phyloP scores from a whole-genome alignment of 2,797 vertebrate genomes.

The Buphagus erythrorhynchus region DNA sequence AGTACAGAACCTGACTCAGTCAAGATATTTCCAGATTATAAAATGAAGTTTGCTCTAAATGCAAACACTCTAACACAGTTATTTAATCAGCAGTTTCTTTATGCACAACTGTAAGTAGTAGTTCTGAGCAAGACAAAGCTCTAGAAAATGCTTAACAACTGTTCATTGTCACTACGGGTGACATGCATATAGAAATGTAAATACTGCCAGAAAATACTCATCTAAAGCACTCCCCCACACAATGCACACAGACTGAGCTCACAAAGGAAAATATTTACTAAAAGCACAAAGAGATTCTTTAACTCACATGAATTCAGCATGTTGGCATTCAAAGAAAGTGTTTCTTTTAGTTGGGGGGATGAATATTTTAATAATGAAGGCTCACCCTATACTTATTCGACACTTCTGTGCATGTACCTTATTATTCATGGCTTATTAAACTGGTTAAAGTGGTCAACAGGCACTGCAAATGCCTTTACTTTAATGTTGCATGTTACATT shows the following conservation, averaged over 20 bases:
- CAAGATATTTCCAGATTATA: neutral
- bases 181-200: neutral
- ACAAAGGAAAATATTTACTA: neutral
- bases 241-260: neutral
- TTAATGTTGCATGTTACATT: conserved; percentile 69
- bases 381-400: neutral
- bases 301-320: neutral
- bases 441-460: conserved; percentile 47
- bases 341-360: neutral
- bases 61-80: neutral
- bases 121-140: neutral
- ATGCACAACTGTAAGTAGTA: neutral
- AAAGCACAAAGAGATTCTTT: neutral
- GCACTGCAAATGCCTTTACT: conserved; percentile 49
- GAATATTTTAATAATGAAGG: neutral
- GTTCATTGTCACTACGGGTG: neutral
- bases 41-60: neutral
- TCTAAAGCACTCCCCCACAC: neutral
- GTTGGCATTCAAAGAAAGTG: neutral
- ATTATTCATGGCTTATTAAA: conserved; percentile 55
- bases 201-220: neutral
- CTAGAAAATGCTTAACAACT: neutral
- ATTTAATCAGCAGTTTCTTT: neutral
- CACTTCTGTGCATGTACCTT: conserved; percentile 24
- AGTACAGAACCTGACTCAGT: neutral